These are phyloP conservation scores for Planiliza haematocheilus DNA, from an alignment of 2,113 vertebrate species.

Conservation along the genomic window DNA sequence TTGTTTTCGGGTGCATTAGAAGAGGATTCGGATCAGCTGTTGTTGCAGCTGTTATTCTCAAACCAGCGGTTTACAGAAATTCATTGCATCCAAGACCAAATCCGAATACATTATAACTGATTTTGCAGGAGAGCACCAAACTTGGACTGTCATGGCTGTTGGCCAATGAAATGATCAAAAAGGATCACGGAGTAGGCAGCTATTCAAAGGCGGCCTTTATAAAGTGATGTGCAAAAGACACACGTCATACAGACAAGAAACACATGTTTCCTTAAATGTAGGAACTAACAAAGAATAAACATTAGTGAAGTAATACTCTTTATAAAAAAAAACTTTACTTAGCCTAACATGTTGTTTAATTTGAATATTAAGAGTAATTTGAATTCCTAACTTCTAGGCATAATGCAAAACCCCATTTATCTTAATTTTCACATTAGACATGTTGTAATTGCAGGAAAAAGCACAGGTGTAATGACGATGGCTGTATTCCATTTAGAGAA, in stretches of 20 bases:
- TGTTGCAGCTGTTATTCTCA: constrained; percentile 79
- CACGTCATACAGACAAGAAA: background rate
- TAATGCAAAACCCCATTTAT: background rate
- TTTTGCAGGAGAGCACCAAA: constrained; percentile 3
- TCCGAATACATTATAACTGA: constrained; percentile 32
- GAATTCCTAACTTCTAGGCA: background rate
- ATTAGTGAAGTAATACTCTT: background rate
- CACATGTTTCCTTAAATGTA: background rate
- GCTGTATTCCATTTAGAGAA: too few species aligned
- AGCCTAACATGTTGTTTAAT: background rate
- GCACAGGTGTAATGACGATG: too few species aligned
- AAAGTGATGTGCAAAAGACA: background rate
- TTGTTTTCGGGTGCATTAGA: constrained; percentile 65
- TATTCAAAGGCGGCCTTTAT: background rate
- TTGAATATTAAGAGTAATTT: background rate
- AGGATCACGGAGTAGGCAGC: background rate
- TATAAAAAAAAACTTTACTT: background rate
- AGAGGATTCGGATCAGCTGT: constrained; percentile 76
- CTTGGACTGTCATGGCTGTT: too few species aligned
- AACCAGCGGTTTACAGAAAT: constrained; percentile 60
- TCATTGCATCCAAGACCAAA: constrained; percentile 54
- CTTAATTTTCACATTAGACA: background rate
- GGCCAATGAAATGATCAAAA: constrained; percentile 17
- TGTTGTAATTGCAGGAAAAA: too few species aligned
- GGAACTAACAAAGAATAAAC: background rate